Conservation (phyloP, 1,140 invertebrate genomes). For the Euura lappo region DNA sequence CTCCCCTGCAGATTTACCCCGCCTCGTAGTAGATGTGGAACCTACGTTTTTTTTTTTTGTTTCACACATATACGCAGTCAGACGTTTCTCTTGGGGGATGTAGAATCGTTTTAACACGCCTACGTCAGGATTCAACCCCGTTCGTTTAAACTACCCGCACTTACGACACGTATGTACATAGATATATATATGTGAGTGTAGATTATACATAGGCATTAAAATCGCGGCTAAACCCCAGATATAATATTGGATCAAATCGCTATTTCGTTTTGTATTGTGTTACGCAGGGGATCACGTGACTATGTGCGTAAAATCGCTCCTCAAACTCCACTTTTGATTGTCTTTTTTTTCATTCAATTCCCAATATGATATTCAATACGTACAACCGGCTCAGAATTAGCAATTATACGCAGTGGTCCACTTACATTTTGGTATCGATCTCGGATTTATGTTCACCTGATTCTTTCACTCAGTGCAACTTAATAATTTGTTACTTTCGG, state of each 20-base stretch:
- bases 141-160: background rate
- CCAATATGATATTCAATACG: too few species aligned
- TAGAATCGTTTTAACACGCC: conserved; percentile 54
- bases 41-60: conserved; percentile 48
- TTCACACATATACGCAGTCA: conserved; percentile 22
- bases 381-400: too few species aligned
- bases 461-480: too few species aligned
- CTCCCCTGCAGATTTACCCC: background rate
- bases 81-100: conserved; percentile 15
- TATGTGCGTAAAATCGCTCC: background rate
- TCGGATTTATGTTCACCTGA: too few species aligned
- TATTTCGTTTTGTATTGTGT: background rate
- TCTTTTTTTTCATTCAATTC: too few species aligned
- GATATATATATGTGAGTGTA: conserved; percentile 2
- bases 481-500: too few species aligned
- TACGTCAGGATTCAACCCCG: conserved; percentile 40
- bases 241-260: conserved; percentile 18
- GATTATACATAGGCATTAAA: conserved; percentile 31
- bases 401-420: too few species aligned
- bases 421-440: too few species aligned
- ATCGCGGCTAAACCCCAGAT: conserved; percentile 40
- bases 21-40: conserved; percentile 15
- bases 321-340: too few species aligned
- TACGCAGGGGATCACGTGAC: background rate
- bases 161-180: background rate